Evolutionary conservation across 2,888 invertebrate species (phyloP).

Genomic region (Oxystoma pomonae): DNA sequence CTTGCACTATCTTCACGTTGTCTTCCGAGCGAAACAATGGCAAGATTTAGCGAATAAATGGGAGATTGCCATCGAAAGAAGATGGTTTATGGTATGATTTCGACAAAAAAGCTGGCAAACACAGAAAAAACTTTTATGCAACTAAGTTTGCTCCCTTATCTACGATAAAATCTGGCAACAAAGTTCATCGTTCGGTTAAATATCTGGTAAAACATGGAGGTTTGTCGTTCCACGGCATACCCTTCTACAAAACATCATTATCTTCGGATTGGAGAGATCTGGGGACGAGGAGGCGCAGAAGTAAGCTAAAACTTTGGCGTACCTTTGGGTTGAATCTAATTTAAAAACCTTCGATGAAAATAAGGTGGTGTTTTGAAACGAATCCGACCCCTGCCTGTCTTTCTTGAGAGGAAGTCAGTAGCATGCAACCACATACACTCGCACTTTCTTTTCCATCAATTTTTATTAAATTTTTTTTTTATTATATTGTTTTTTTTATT

Average conservation of each 20-base stretch:
- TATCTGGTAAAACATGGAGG: conserved; percentile 51
- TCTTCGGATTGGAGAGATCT: conserved; percentile 52
- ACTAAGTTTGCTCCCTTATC: conserved; percentile 68
- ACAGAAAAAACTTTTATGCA: conserved; percentile 62
- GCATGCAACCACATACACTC: too few relatives aligned
- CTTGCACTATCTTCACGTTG: conserved; percentile 56
- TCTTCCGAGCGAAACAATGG: conserved; percentile 54
- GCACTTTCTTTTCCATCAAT: too few relatives aligned
- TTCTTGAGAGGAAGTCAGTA: too few relatives aligned
- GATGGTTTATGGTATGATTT: conserved; percentile 72
- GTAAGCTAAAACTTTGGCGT: conserved; percentile 59
- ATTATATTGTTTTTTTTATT: too few relatives aligned
- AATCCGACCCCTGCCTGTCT: too few relatives aligned
- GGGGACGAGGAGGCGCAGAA: conserved; percentile 23
- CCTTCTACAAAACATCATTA: conserved; percentile 68
- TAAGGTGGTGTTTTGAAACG: conserved; percentile 68
- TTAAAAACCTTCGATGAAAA: conserved; percentile 58
- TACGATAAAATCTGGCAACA: conserved; percentile 25
- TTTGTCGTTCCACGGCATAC: conserved; percentile 55
- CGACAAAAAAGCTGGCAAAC: conserved; percentile 54
- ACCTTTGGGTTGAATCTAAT: conserved; percentile 66
- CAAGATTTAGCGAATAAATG: conserved; percentile 42
- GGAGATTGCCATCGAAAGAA: conserved; percentile 60
- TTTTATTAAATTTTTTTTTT: too few relatives aligned
- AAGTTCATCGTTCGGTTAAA: conserved; percentile 50